A percentile compares a stretch with the other conserved stretches of the same genome.
Conservation (phyloP, 2,888 invertebrate species). For the Galeruca laticollis region DNA sequence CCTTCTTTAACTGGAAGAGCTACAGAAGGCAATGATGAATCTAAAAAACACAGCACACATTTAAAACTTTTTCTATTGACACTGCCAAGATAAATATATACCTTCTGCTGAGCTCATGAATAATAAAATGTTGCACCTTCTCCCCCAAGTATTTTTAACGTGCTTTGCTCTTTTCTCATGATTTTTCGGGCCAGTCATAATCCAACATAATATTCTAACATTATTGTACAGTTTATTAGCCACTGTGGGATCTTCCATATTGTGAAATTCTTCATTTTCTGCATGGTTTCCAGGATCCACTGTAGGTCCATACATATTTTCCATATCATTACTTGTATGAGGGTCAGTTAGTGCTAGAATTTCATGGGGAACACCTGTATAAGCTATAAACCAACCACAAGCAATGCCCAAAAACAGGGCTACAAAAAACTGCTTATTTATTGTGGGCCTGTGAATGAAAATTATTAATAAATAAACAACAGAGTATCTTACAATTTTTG, state of each 20-base stretch:
- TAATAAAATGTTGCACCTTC: constrained; percentile 86
- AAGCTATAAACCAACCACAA: constrained; percentile 83
- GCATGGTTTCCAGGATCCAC: constrained; percentile 56
- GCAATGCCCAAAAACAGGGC: constrained; percentile 80
- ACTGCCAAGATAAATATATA: constrained; percentile 55
- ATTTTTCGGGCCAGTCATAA: constrained; percentile 94
- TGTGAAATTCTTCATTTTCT: constrained; percentile 60
- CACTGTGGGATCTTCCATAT: constrained; percentile 71
- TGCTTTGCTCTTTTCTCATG: constrained; percentile 93
- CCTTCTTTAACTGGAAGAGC: constrained; percentile 90
- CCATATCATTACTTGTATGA: constrained; percentile 56
- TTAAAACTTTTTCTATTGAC: constrained; percentile 5
- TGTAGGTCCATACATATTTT: constrained; percentile 54
- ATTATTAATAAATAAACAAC: background rate
- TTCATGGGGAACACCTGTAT: constrained; percentile 66
- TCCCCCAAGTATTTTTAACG: constrained; percentile 96
- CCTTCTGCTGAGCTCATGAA: constrained; percentile 89
- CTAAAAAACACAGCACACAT: constrained; percentile 65
- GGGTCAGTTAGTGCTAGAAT: constrained; percentile 60
- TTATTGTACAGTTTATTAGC: constrained; percentile 81
- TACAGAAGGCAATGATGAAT: constrained; percentile 80
- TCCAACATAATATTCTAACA: constrained; percentile 94
- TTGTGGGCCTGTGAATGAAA: constrained; percentile 58
- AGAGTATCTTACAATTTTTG: background rate
- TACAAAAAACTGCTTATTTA: constrained; percentile 78